Conservation (phyloP, 2,888 invertebrate species). For the Ptilodon capucinus region DNA sequence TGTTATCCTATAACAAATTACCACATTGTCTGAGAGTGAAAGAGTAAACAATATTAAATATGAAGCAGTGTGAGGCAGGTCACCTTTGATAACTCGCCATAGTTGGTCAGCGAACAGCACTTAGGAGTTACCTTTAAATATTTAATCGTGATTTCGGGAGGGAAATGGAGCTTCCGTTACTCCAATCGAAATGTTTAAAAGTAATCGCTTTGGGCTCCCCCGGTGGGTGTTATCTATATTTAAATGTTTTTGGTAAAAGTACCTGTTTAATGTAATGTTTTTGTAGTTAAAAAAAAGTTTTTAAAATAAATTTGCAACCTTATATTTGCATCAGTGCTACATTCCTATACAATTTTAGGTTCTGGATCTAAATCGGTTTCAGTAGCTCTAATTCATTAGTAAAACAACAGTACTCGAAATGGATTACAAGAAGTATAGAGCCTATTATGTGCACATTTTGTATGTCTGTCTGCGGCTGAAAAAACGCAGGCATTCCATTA, state of each 20-base stretch:
- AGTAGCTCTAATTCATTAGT: neutral
- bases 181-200: conserved; percentile 46
- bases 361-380: neutral
- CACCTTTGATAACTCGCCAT: conserved; percentile 47
- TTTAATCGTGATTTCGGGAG: conserved; percentile 43
- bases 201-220: conserved; percentile 24
- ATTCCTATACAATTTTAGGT: too few relatives aligned
- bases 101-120: conserved; percentile 33
- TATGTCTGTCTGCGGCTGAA: conserved; percentile 6
- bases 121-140: conserved; percentile 40
- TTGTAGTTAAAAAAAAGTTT: too few relatives aligned
- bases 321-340: too few relatives aligned
- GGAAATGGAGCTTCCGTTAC: conserved; percentile 46
- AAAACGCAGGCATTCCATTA: conserved; percentile 26
- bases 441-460: neutral
- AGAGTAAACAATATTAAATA: conserved; percentile 57
- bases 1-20: conserved; percentile 76
- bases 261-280: too few relatives aligned
- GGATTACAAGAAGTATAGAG: neutral
- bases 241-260: conserved; percentile 15
- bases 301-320: too few relatives aligned
- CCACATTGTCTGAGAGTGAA: conserved; percentile 52
- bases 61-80: conserved; percentile 41
- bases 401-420: neutral
- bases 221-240: conserved; percentile 13